Conservation (phyloP, 2,888 invertebrate species). For the Patella ulyssiponensis region DNA sequence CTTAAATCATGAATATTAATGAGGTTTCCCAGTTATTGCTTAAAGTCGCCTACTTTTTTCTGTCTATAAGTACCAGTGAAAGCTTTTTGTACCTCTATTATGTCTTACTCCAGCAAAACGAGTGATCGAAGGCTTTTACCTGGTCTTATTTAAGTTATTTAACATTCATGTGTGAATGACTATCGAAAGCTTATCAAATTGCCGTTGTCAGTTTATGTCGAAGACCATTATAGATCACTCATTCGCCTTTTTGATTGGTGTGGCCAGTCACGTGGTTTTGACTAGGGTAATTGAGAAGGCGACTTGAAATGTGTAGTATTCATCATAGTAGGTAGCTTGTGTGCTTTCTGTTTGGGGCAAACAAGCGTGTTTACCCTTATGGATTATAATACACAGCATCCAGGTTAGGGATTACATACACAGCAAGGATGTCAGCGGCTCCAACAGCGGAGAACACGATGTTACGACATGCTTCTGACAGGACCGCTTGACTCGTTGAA, state of each 20-base stretch:
- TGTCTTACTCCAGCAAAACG: too few species aligned
- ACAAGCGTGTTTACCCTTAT: background rate
- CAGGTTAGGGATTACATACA: background rate
- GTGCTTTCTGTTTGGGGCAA: background rate
- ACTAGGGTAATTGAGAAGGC: constrained; percentile 11
- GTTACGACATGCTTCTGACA: too few species aligned
- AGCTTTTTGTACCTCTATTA: too few species aligned
- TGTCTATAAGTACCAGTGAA: too few species aligned
- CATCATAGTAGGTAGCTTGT: background rate
- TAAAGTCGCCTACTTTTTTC: background rate
- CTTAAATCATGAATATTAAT: constrained; percentile 6
- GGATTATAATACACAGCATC: constrained; percentile 4
- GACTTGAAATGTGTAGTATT: background rate
- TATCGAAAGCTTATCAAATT: background rate
- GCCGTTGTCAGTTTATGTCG: constrained; percentile 2
- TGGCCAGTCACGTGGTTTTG: background rate
- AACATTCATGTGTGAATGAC: too few species aligned
- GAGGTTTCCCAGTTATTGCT: background rate
- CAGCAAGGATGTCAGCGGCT: background rate
- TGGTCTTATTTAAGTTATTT: too few species aligned
- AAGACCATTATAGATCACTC: background rate
- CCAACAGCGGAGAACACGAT: background rate
- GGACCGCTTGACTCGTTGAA: too few species aligned
- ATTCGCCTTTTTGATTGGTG: background rate
- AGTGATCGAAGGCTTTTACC: too few species aligned